Evolutionary conservation across 2,797 vertebrate species (phyloP).

Genomic region (Garrulus glandarius): DNA sequence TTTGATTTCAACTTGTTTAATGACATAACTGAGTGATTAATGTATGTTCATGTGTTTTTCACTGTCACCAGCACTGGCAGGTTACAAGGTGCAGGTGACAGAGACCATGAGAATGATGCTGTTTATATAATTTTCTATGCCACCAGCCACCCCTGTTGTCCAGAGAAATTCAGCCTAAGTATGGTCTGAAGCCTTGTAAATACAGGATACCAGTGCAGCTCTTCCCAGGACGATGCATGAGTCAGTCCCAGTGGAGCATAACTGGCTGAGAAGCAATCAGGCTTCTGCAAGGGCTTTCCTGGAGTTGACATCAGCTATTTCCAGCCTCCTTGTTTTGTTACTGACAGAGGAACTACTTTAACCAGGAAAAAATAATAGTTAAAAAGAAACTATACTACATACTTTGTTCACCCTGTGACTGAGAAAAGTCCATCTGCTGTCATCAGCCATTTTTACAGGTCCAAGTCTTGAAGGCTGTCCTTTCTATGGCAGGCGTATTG

Average conservation of each 20-base stretch:
- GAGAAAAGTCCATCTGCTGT: background rate
- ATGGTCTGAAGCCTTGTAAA: background rate
- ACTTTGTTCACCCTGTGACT: background rate
- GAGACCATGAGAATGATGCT: background rate
- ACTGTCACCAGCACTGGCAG: background rate
- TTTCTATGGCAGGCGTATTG: background rate
- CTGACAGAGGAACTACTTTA: background rate
- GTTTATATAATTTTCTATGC: background rate
- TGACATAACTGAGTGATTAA: background rate
- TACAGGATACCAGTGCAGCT: background rate
- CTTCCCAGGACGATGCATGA: background rate
- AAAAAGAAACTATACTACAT: background rate
- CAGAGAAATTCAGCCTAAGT: background rate
- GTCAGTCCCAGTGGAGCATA: accelerated
- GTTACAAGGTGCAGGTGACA: background rate
- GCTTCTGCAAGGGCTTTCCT: background rate
- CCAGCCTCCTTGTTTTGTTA: background rate
- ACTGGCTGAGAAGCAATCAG: background rate
- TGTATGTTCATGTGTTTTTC: accelerated
- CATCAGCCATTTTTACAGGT: background rate
- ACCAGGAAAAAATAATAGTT: background rate
- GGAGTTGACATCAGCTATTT: background rate
- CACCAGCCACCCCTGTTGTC: background rate
- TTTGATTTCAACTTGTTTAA: background rate
- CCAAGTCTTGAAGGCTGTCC: background rate